Base-by-base conservation (phyloP, 2,797 vertebrate genomes). In the Lacerta viridis region DNA sequence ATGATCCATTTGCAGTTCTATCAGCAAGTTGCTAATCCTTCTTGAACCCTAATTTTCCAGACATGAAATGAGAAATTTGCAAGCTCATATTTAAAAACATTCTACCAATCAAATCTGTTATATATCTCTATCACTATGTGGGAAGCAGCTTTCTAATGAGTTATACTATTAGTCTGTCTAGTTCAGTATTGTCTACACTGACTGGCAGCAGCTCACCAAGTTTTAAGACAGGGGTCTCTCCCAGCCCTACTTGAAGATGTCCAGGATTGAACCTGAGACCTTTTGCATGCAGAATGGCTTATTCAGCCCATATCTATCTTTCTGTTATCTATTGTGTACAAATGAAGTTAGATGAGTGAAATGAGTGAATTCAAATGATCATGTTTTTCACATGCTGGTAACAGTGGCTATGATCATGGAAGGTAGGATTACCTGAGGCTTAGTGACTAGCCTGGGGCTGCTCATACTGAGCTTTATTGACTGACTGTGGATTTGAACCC, bases 61-160 rank as follows among this genome's bases (percentile, higher is more conserved):
- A 20, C 27, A 33, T 81, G 7, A 86, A 78, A 86, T 50, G 15
- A 80, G 23, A 86, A 79, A 80, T 74, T 46, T 74, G 27, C 20
- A 71, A 71, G 55, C 27, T 5, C 33, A 10, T 59, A 15, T 39
- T 76, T 64, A 66, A 61, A 77, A 39, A 85, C 15, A 46, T 68
- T 25, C 36, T 36, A 3, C n/a, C 17, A 39, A 3, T 13, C 33
- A 74, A 74, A 74, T 2, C 3, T 36, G 39, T 7, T 74, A 36
- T 74, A 78, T 43, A 55, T 27, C 13, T 50, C 50, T 50, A 13
- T 50, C 50, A 55, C 50, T 55, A 15, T 15, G 50, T 55, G 50
- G 50, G 50, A 15, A 15, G 50, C 50, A 55, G 50, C 50, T 55
- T 55, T 55, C 50, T 55, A 55, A 13, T 55, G 50, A 55, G 50